phyloP scores from a whole-genome alignment of 2,113 vertebrate genomes.

The Alaudala cheleensis region DNA sequence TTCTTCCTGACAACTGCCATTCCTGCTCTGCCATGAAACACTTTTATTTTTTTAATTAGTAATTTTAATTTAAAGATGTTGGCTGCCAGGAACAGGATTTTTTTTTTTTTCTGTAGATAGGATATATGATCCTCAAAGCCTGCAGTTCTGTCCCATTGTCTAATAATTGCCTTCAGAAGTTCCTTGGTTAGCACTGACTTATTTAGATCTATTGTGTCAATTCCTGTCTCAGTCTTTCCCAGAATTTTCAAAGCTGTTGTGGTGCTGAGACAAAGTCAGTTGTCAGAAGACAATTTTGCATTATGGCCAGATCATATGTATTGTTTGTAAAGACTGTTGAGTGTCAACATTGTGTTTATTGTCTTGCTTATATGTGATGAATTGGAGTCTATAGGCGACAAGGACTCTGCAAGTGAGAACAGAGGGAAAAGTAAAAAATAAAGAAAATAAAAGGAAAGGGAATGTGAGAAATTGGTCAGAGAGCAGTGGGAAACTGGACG shows the following conservation, averaged over 20 bases:
- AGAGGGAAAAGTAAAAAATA: fast-evolving
- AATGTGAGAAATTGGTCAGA: neutral
- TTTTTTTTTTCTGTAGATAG: neutral
- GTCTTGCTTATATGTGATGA: fast-evolving
- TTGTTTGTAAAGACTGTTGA: neutral
- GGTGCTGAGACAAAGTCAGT: neutral
- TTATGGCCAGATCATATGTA: neutral
- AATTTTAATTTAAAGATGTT: neutral
- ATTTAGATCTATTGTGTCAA: neutral
- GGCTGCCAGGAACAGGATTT: neutral
- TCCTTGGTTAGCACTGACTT: neutral
- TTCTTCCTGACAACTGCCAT: neutral
- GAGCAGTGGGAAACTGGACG: neutral
- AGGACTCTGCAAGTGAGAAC: neutral
- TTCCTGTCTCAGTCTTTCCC: neutral
- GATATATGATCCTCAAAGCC: neutral
- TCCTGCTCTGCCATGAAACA: neutral
- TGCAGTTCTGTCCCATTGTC: neutral
- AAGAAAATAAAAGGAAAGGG: neutral
- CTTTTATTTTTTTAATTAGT: neutral
- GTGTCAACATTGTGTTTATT: neutral
- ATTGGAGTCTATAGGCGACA: neutral
- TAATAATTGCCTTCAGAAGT: neutral
- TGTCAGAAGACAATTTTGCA: neutral
- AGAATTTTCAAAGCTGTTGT: neutral